Conservation (phyloP, 2,113 vertebrate species). For the Sphyrna mokarran region DNA sequence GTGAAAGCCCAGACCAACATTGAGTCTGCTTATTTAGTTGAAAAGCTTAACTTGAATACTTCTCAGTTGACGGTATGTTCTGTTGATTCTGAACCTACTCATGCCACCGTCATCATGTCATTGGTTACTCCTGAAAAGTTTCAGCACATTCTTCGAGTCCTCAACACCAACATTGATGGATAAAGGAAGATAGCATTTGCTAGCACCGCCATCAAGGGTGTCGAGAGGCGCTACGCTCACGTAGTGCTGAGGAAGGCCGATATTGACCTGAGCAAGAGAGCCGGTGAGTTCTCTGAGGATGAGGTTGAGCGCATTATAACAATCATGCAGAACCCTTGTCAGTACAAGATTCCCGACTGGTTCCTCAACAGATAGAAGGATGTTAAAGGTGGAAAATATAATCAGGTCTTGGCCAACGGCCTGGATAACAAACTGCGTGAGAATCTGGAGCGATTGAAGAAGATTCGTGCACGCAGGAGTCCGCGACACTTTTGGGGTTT, state of each 20-base stretch:
- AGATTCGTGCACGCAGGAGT: too few species aligned
- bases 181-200: conserved; percentile 88
- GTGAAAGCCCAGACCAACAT: too few species aligned
- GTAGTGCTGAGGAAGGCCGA: conserved; percentile 88
- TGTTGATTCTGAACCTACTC: not conserved
- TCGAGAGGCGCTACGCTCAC: conserved; percentile 82
- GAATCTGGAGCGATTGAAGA: too few species aligned
- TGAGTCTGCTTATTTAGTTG: not conserved
- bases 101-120: conserved; percentile 50
- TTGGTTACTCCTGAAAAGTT: conserved; percentile 93
- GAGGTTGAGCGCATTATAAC: conserved; percentile 57
- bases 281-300: conserved; percentile 81
- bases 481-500: too few species aligned
- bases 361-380: too few species aligned
- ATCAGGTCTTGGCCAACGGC: too few species aligned
- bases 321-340: too few species aligned
- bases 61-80: not conserved
- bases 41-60: not conserved
- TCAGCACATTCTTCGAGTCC: conserved; percentile 91
- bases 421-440: too few species aligned
- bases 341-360: too few species aligned
- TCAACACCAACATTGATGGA: conserved; percentile 93
- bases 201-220: conserved; percentile 90
- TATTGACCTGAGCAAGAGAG: conserved; percentile 83
- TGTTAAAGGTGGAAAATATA: too few species aligned